Base-by-base conservation (phyloP, 2,113 vertebrate genomes). In the Macquaria ambigua region DNA sequence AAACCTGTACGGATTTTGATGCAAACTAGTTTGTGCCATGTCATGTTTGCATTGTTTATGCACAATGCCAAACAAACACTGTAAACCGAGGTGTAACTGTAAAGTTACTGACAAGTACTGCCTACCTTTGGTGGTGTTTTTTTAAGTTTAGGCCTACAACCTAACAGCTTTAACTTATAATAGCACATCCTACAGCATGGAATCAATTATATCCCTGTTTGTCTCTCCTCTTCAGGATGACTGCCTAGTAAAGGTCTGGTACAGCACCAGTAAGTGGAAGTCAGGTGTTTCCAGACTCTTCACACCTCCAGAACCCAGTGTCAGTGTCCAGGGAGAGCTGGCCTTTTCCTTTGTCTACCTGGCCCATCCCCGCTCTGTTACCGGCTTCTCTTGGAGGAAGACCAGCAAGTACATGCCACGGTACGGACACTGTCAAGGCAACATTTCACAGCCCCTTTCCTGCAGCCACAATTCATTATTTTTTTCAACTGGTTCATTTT, bases 371-470 rank as follows among this genome's bases (percentile, higher is more conserved):
- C 97, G 98, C 77, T 97, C 98, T 53, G 97, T 99, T 79, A 98
- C 97, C 25, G 96, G 97, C 74, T 98, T 99, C 95, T 98, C 98
- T n/a, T 99, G 98, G 98, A 96, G 98, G 91, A 99, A 99, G 93
- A 98, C 97, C 76, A 99, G 98, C 95, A 97, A 97, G 92, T 97
- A 97, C 81, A 97, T 98, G 97, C 97, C 97, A 89, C 95, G 98
- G 98, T 99, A 93, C 3, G 81, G 31, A 59, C 58, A 52, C 20
- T 25, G 9, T 70, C 21, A 23, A 37, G 8, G 9, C 37, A 55
- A n/a, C 11, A 14, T 31, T 52, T 63, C 10, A 55, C 31, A 75
- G n/a, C 43, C 4, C 10, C 3, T 1, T 31, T 9, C 23, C 28
- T 75, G 14, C 10, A 34, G 34, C n/a, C 1, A 5, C 48, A 12